phyloP scores from a whole-genome alignment of 2,797 vertebrate species.

The Eulemur rubriventer region DNA sequence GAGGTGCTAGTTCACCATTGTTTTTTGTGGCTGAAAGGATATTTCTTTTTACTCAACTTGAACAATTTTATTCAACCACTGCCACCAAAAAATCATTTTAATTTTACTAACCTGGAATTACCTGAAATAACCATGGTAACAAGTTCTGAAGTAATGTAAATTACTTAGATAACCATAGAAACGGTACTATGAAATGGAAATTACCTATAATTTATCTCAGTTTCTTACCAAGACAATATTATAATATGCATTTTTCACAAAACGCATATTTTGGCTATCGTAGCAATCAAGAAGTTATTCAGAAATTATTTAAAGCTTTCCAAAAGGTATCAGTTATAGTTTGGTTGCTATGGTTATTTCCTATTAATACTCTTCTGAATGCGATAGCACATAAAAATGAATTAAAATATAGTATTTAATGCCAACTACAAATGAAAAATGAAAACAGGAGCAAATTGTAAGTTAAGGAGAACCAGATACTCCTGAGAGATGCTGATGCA shows the following conservation, averaged over 20 bases:
- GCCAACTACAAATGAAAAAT: neutral
- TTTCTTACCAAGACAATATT: slow-evolving; percentile 71
- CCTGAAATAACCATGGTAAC: slow-evolving; percentile 84
- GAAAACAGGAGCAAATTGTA: neutral
- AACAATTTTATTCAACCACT: slow-evolving; percentile 63
- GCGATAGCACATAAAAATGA: slow-evolving; percentile 19
- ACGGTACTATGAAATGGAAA: slow-evolving; percentile 76
- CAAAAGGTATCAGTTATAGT: slow-evolving; percentile 59
- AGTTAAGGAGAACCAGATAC: neutral
- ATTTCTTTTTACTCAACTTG: neutral
- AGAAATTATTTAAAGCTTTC: slow-evolving; percentile 77
- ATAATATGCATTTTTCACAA: slow-evolving; percentile 65
- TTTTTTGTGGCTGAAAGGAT: neutral
- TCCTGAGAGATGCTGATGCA: neutral
- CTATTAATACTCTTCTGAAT: slow-evolving; percentile 52
- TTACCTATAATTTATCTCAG: slow-evolving; percentile 80
- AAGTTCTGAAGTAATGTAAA: slow-evolving; percentile 76
- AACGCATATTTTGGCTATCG: slow-evolving; percentile 69
- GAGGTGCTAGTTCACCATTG: too few species aligned
- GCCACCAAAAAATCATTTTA: slow-evolving; percentile 65
- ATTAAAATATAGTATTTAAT: slow-evolving; percentile 57
- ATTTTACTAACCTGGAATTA: slow-evolving; percentile 78
- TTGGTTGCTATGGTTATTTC: slow-evolving; percentile 65
- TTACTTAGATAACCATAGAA: slow-evolving; percentile 82
- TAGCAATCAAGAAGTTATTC: slow-evolving; percentile 72